These are phyloP conservation scores for Nomada fabriciana DNA, from an alignment of 2,888 invertebrate genomes.

Conservation along the genomic window DNA sequence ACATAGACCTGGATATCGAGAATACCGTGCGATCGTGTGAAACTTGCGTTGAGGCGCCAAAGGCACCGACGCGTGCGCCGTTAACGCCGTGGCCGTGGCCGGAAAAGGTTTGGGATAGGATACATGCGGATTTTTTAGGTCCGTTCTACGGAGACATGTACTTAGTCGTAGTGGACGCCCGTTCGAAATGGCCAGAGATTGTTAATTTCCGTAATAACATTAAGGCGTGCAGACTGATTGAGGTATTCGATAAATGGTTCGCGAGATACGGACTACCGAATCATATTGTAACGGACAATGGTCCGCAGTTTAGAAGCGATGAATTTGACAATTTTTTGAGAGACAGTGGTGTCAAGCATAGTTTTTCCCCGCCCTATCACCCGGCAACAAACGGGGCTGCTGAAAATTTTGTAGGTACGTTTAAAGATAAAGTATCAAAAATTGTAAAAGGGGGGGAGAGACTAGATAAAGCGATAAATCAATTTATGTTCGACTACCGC, in stretches of 20 bases:
- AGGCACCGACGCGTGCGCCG: slow-evolving; percentile 43
- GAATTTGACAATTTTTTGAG: slow-evolving; percentile 32
- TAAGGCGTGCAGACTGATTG: not conserved
- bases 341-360: slow-evolving; percentile 37
- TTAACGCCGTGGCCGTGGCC: slow-evolving; percentile 64
- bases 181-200: slow-evolving; percentile 46
- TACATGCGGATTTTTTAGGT: slow-evolving; percentile 31
- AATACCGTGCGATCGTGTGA: slow-evolving; percentile 35
- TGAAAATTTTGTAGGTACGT: slow-evolving; percentile 50
- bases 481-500: slow-evolving; percentile 62
- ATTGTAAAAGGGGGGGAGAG: slow-evolving; percentile 54
- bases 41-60: slow-evolving; percentile 43
- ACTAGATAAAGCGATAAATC: slow-evolving; percentile 45
- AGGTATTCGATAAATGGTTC: slow-evolving; percentile 23
- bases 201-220: slow-evolving; percentile 24
- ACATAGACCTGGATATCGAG: slow-evolving; percentile 17
- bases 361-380: slow-evolving; percentile 55
- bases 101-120: slow-evolving; percentile 48
- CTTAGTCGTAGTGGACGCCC: slow-evolving; percentile 38
- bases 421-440: slow-evolving; percentile 51
- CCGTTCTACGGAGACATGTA: slow-evolving; percentile 43
- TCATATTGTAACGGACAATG: slow-evolving; percentile 34
- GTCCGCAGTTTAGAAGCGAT: slow-evolving; percentile 22
- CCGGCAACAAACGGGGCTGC: slow-evolving; percentile 53
- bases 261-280: slow-evolving; percentile 17